Evolutionary conservation across 2,113 vertebrate genomes (phyloP).

Genomic region (Semicossyphus pulcher): DNA sequence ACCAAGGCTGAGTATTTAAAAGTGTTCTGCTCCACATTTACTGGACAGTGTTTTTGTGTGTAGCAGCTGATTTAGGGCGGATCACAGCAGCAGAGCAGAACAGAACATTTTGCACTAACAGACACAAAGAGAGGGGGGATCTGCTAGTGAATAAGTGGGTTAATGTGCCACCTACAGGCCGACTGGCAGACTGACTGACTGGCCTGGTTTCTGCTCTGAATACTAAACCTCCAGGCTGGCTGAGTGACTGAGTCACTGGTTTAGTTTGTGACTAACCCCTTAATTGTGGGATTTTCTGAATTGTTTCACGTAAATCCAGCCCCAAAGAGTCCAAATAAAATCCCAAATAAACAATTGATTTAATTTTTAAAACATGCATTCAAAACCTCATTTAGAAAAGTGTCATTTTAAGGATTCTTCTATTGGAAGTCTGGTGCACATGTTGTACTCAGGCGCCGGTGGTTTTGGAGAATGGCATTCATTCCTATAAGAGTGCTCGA

Average conservation of each 20-base stretch:
- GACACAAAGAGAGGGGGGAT: constrained; percentile 4
- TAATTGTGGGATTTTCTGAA: constrained; percentile 10
- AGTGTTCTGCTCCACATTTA: constrained; percentile 13
- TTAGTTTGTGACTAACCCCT: constrained; percentile 11
- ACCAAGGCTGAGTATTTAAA: neutral
- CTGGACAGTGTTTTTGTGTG: neutral
- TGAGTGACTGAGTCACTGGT: constrained; percentile 21
- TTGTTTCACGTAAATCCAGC: neutral
- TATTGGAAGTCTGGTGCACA: no score
- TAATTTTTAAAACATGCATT: no score
- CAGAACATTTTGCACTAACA: constrained; percentile 23
- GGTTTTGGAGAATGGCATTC: no score
- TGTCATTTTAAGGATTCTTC: no score
- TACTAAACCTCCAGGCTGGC: constrained; percentile 8
- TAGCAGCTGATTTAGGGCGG: constrained; percentile 38
- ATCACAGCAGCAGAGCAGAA: constrained; percentile 12
- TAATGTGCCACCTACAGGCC: constrained; percentile 79
- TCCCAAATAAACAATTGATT: no score
- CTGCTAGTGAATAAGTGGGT: constrained; percentile 48
- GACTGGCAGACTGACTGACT: constrained; percentile 40
- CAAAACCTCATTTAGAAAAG: no score
- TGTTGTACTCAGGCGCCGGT: no score
- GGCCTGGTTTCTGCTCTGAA: constrained; percentile 14
- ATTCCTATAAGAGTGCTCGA: no score
- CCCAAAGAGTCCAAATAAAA: neutral